Percentiles rank a stretch among this genome's conserved stretches.
These are phyloP conservation scores for Ptychoptera albimana DNA, from an alignment of 2,888 invertebrate species.

Conservation along the genomic window DNA sequence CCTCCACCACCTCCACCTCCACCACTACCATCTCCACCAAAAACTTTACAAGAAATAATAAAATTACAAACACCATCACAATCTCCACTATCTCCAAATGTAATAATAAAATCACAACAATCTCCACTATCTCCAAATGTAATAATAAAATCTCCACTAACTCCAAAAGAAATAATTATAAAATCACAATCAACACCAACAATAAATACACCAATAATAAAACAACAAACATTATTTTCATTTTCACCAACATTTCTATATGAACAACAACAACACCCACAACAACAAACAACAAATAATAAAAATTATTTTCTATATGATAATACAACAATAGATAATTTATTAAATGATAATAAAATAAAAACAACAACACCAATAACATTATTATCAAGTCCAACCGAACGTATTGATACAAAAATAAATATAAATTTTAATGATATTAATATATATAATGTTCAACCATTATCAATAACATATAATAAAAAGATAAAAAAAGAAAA, in stretches of 20 bases:
- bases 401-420: not conserved
- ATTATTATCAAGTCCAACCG: not conserved
- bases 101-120: too few relatives aligned
- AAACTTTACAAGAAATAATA: not conserved
- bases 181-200: not conserved
- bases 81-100: not conserved
- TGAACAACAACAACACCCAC: not conserved
- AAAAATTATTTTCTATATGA: not conserved
- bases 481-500: too few relatives aligned
- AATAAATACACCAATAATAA: not conserved
- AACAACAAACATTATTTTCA: not conserved
- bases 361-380: slow-evolving; percentile 1
- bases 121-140: too few relatives aligned
- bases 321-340: too few relatives aligned
- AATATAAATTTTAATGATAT: not conserved
- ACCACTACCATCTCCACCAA: not conserved
- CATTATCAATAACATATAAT: not conserved
- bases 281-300: not conserved
- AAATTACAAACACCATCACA: not conserved
- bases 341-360: not conserved
- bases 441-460: not conserved
- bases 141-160: too few relatives aligned
- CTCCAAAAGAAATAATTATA: not conserved
- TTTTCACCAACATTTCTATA: not conserved
- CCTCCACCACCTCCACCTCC: not conserved